Percentiles rank a stretch among this genome's conserved stretches.
Evolutionary conservation across 2,888 invertebrate genomes (phyloP).

Genomic region (Ichneumon xanthorius): DNA sequence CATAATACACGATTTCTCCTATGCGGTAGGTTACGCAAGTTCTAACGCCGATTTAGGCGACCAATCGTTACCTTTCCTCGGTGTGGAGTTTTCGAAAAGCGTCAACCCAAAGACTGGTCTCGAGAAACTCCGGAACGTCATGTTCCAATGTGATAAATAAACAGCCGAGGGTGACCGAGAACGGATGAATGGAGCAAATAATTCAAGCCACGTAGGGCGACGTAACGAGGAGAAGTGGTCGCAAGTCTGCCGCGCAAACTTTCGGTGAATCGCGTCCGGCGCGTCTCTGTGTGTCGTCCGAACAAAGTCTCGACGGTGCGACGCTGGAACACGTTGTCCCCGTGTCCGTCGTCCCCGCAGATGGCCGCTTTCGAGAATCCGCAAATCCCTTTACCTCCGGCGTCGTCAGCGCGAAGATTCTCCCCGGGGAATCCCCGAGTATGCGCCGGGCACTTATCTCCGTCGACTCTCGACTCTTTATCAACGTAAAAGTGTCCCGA

Average conservation of each 20-base stretch:
- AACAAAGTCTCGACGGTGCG: not conserved
- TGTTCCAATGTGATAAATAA: not conserved
- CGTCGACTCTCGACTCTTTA: conserved; percentile 8
- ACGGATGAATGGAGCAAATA: not conserved
- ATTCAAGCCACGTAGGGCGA: conserved; percentile 1
- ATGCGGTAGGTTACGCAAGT: too few relatives aligned
- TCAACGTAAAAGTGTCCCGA: not conserved
- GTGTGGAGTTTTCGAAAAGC: not conserved
- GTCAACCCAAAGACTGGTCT: not conserved
- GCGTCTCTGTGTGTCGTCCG: not conserved
- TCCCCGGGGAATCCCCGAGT: not conserved
- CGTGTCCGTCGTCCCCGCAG: not conserved
- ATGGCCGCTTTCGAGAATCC: not conserved
- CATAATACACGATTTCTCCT: too few relatives aligned
- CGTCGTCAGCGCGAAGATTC: not conserved
- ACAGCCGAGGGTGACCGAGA: not conserved
- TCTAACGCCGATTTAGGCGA: too few relatives aligned
- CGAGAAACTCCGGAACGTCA: not conserved
- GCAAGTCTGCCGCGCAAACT: not conserved
- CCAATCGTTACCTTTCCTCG: not conserved
- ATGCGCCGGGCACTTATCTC: not conserved
- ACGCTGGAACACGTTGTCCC: not conserved
- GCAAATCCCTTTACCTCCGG: conserved; percentile 7
- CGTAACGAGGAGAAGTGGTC: not conserved
- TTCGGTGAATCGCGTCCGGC: conserved; percentile 10